A percentile compares a stretch with the other conserved stretches of the same genome.
These are phyloP conservation scores for Actenoides lindsayi DNA, from an alignment of 2,113 vertebrate species.

Conservation along the genomic window DNA sequence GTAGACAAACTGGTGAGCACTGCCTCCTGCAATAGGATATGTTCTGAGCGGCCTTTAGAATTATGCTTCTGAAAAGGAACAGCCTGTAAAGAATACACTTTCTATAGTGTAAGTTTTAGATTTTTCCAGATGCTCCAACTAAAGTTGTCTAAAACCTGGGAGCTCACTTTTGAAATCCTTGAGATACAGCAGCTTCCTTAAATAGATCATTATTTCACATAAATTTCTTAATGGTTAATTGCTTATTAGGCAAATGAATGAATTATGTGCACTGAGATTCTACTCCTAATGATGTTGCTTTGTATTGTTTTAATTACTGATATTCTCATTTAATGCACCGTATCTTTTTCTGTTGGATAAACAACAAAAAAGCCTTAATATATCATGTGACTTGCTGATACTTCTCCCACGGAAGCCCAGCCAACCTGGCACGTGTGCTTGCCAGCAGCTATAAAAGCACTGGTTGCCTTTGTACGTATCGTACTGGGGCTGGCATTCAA, in stretches of 20 bases:
- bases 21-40: conserved; percentile 1
- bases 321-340: background rate
- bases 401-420: background rate
- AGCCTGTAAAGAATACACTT: background rate
- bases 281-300: background rate
- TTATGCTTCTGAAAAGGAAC: background rate
- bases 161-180: background rate
- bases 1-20: background rate
- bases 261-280: background rate
- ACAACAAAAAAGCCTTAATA: background rate
- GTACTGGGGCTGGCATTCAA: background rate
- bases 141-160: background rate
- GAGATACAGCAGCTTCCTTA: background rate
- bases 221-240: background rate
- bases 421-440: background rate
- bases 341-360: background rate
- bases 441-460: conserved; percentile 23
- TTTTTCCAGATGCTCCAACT: background rate
- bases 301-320: conserved; percentile 9
- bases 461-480: background rate
- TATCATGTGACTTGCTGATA: background rate
- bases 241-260: background rate
- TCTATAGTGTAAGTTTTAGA: background rate
- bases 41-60: background rate
- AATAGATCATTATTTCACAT: background rate